Base-by-base conservation (phyloP, 2,888 invertebrate species). In the Magallana nippona region DNA sequence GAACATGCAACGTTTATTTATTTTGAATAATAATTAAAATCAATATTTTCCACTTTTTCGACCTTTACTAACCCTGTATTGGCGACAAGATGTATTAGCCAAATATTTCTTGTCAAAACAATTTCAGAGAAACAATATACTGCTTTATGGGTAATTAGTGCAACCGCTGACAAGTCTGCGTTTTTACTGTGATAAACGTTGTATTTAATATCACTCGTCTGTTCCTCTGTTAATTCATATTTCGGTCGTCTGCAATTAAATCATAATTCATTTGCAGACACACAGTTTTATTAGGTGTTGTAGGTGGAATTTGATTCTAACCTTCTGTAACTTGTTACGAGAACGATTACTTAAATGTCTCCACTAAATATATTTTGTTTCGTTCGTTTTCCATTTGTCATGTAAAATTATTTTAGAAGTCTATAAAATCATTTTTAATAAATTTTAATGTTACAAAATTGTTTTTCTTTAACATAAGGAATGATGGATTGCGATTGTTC, bases 221-320 rank as follows among this genome's bases (percentile, higher is more conserved):
- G 71, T 71, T 71, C 27, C 71, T 27, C 27, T 71, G 71, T 71
- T 71, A 71, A 71, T 71, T 71, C 71, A 71, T 71, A 71, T 71
- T 71, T 71, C 71, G 71, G 71, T 71, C 71, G 71, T 71, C 71
- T 71, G 71, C 22, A 71, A 71, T 71, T 71, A 71, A 71, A 71
- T 71, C 71, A 71, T 71, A 71, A 71, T 71, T 71, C 71, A 71
- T 71, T 71, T 71, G 71, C 71, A 71, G 71, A 71, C 71, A 32
- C 71, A 71, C 71, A 22, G 71, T 71, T 71, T 71, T 71, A 71
- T 71, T 71, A 71, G 22, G 71, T 71, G 71, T 71, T 71, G 27
- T 32, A 71, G 22, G 15, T 22, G 27, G 71, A 71, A 27, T 71
- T 32, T 71, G 13, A 71, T 71, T 32, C 22, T 71, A 71, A 71